phyloP scores from a whole-genome alignment of 2,113 vertebrate genomes.

The Ploceus nigricollis region DNA sequence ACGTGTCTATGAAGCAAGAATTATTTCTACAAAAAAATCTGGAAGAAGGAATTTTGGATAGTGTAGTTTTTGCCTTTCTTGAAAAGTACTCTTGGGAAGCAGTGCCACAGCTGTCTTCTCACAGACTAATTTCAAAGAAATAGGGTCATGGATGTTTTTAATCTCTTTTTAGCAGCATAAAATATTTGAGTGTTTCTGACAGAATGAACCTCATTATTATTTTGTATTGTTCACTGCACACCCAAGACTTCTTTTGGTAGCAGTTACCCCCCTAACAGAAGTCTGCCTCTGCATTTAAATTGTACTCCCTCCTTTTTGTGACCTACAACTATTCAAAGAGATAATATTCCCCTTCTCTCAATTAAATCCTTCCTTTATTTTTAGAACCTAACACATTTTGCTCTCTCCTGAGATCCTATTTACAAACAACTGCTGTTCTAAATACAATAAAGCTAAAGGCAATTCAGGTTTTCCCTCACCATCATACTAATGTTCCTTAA shows the following conservation, averaged over 20 bases:
- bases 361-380: neutral
- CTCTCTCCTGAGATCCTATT: neutral
- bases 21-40: neutral
- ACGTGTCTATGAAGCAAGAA: neutral
- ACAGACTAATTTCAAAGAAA: neutral
- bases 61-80: neutral
- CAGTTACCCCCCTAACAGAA: neutral
- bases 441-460: neutral
- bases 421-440: neutral
- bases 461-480: neutral
- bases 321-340: neutral
- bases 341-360: neutral
- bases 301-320: neutral
- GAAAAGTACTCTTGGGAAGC: neutral
- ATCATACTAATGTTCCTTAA: neutral
- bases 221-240: neutral
- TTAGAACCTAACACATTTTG: neutral
- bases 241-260: neutral
- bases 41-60: neutral
- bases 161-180: neutral
- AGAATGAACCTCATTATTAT: neutral
- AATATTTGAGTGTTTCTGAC: neutral
- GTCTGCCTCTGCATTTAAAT: neutral
- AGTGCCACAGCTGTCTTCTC: neutral
- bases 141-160: accelerated